phyloP scores from a whole-genome alignment of 2,888 invertebrate species.

The Drosophila eohydei region DNA sequence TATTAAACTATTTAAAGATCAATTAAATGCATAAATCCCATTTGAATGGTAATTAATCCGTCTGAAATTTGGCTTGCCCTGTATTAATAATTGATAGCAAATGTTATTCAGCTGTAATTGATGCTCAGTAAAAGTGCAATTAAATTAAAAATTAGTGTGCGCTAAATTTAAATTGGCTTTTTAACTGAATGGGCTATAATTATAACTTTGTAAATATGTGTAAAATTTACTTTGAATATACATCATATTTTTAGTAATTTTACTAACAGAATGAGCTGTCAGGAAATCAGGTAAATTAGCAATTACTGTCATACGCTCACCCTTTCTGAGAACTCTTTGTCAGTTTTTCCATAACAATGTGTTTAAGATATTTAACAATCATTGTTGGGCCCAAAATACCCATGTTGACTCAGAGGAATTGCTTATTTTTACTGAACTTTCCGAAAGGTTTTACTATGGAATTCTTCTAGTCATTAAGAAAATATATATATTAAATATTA shows the following conservation, averaged over 20 bases:
- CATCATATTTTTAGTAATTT: not conserved
- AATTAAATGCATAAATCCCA: conserved; percentile 4
- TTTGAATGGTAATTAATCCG: conserved; percentile 8
- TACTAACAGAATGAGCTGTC: not conserved
- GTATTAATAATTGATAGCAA: conserved; percentile 5
- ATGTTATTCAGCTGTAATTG: conserved; percentile 5
- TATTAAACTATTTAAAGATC: not conserved
- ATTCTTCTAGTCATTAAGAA: not conserved
- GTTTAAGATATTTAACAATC: too few species aligned
- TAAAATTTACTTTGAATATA: not conserved
- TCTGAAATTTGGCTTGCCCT: conserved; percentile 2
- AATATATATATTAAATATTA: not conserved
- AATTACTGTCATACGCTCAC: not conserved
- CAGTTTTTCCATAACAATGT: not conserved
- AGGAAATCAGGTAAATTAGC: not conserved
- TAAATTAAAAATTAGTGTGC: not conserved
- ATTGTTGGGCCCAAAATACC: not conserved
- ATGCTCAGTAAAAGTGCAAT: not conserved
- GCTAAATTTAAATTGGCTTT: not conserved
- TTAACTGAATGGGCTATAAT: not conserved
- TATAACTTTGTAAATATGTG: not conserved
- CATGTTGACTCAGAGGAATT: conserved; percentile 22
- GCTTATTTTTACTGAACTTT: conserved; percentile 10
- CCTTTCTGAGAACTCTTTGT: too few species aligned
- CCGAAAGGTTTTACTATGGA: not conserved